Evolutionary conservation across 2,888 invertebrate species (phyloP).

Genomic region (Eupithecia tripunctaria): DNA sequence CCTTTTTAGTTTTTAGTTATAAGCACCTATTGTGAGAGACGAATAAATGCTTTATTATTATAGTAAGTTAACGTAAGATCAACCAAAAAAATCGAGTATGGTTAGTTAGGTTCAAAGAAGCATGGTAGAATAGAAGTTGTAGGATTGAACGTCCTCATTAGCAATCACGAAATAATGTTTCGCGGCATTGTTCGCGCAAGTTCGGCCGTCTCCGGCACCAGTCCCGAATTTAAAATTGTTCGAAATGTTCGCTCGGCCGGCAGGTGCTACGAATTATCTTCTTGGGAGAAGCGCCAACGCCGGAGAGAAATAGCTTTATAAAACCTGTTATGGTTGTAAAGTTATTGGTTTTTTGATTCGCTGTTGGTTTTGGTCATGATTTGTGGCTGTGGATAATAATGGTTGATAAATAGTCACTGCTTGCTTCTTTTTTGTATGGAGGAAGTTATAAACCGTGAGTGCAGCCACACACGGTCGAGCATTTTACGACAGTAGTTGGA

Average conservation of each 20-base stretch:
- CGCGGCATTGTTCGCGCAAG: constrained; percentile 73
- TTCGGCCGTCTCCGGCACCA: constrained; percentile 73
- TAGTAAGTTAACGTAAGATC: too few species aligned
- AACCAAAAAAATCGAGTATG: background rate
- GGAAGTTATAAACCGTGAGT: background rate
- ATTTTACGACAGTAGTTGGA: background rate
- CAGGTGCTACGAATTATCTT: constrained; percentile 63
- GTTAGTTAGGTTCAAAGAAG: constrained; percentile 51
- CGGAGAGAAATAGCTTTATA: constrained; percentile 56
- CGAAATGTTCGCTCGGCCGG: constrained; percentile 66
- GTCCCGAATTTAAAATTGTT: constrained; percentile 75
- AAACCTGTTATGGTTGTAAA: constrained; percentile 52
- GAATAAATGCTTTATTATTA: too few species aligned
- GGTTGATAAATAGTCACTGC: background rate
- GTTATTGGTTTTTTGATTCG: constrained; percentile 38
- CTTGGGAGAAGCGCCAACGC: constrained; percentile 41
- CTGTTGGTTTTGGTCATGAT: constrained; percentile 4
- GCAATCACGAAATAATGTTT: constrained; percentile 79
- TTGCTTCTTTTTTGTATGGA: background rate
- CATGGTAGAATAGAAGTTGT: constrained; percentile 63
- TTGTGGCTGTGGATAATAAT: constrained; percentile 1
- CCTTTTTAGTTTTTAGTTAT: too few species aligned
- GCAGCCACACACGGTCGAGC: background rate
- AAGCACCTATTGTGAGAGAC: too few species aligned
- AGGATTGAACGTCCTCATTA: constrained; percentile 74